Percentiles rank a stretch among this genome's conserved stretches.
These are phyloP conservation scores for Erethizon dorsatum DNA, from an alignment of 2,797 vertebrate species.

Conservation along the genomic window DNA sequence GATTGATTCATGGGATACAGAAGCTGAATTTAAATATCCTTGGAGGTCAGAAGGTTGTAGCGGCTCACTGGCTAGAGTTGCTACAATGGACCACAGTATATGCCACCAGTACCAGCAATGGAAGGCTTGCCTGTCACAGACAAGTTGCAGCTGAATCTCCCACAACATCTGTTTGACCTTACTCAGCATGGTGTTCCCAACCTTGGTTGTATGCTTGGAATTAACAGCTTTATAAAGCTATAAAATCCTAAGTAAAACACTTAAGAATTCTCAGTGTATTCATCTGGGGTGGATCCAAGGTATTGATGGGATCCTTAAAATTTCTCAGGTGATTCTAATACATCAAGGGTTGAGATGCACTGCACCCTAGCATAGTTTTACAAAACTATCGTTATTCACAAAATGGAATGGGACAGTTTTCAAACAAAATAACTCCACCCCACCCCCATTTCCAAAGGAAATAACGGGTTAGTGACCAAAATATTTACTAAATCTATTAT, in stretches of 20 bases:
- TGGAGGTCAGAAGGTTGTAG: background rate
- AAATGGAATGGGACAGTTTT: background rate
- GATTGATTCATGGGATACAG: background rate
- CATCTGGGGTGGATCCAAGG: background rate
- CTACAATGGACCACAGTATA: background rate
- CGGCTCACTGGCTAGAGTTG: background rate
- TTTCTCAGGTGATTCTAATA: background rate
- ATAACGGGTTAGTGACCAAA: background rate
- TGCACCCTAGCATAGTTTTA: background rate
- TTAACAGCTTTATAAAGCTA: conserved; percentile 43
- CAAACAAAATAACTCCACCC: background rate
- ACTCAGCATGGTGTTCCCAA: background rate
- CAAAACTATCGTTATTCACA: background rate
- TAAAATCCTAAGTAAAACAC: conserved; percentile 15
- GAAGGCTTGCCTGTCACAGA: background rate
- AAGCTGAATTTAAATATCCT: background rate
- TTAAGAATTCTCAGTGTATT: background rate
- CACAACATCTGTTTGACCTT: background rate
- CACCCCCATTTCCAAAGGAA: background rate
- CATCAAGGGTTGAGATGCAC: background rate
- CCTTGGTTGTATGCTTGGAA: background rate
- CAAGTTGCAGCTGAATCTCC: background rate
- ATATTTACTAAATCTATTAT: background rate
- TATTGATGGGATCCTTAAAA: background rate
- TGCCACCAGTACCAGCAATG: background rate